phyloP scores from a whole-genome alignment of 2,888 invertebrate genomes.

The Philereme vetulata region DNA sequence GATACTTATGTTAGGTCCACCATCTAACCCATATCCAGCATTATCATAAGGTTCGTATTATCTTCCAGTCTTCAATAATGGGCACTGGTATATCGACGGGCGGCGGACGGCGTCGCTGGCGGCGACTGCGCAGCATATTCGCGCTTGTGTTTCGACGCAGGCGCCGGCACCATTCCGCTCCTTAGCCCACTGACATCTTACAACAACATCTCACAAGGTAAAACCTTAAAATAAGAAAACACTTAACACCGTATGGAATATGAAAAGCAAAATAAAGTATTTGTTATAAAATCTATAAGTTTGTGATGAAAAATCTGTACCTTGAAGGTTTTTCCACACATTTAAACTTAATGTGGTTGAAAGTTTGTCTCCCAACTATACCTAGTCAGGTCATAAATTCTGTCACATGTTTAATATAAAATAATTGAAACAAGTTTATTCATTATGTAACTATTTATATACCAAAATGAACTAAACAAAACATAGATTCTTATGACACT shows the following conservation, averaged over 20 bases:
- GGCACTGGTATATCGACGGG: constrained; percentile 74
- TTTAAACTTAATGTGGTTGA: no score
- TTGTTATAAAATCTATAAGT: neutral
- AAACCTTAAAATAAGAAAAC: neutral
- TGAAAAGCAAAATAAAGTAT: neutral
- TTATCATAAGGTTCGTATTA: neutral
- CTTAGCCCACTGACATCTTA: constrained; percentile 46
- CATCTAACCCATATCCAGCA: no score
- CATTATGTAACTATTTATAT: no score
- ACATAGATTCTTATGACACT: no score
- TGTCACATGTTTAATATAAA: no score
- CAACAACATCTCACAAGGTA: neutral
- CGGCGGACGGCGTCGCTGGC: constrained; percentile 90
- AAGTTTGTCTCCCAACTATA: no score
- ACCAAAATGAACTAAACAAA: no score
- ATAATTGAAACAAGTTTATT: no score
- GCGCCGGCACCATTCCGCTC: constrained; percentile 69
- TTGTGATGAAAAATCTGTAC: neutral
- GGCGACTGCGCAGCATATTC: constrained; percentile 92
- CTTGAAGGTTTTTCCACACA: no score
- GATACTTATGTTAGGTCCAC: no score
- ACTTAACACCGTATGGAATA: neutral
- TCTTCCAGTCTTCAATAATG: constrained; percentile 72
- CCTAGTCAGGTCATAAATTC: no score
- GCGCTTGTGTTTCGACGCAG: constrained; percentile 90